Conservation (phyloP, 2,888 invertebrate genomes). For the Acrocera orbiculus region DNA sequence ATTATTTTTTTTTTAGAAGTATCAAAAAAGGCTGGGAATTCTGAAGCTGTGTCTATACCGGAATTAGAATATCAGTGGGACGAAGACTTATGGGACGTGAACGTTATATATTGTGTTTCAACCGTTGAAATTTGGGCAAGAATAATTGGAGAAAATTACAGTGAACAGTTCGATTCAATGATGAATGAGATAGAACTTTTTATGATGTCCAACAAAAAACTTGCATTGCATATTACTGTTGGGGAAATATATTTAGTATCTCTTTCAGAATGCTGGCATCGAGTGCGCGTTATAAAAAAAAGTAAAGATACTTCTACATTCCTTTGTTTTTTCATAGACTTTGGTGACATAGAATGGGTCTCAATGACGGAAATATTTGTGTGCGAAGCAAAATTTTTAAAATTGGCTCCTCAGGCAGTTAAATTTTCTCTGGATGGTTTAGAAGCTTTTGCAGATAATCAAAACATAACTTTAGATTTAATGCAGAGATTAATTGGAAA, state of each 20-base stretch:
- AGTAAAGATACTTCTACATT: conserved; percentile 32
- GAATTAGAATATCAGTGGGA: no score
- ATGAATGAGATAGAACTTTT: conserved; percentile 35
- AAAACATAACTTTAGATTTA: conserved; percentile 24
- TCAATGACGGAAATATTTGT: conserved; percentile 37
- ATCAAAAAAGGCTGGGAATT: no score
- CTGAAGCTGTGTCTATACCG: no score
- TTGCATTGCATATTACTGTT: conserved; percentile 16
- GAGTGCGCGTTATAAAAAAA: conserved; percentile 35
- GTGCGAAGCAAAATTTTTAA: conserved; percentile 44
- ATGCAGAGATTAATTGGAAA: conserved; percentile 34
- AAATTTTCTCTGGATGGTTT: conserved; percentile 50
- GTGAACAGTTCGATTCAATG: conserved; percentile 36
- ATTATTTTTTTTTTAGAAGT: no score
- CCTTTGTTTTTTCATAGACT: conserved; percentile 54
- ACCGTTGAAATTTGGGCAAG: conserved; percentile 48
- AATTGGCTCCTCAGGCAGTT: conserved; percentile 53
- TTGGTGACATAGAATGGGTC: conserved; percentile 48
- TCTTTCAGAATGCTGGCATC: conserved; percentile 38
- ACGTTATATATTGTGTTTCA: conserved; percentile 41
- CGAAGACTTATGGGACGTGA: conserved; percentile 36
- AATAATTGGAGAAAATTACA: conserved; percentile 44
- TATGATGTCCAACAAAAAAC: conserved; percentile 21
- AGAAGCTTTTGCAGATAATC: conserved; percentile 41
- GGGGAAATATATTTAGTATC: conserved; percentile 27